These are phyloP conservation scores for Gymnoscopelus braueri DNA, from an alignment of 2,797 vertebrate species.

Conservation along the genomic window DNA sequence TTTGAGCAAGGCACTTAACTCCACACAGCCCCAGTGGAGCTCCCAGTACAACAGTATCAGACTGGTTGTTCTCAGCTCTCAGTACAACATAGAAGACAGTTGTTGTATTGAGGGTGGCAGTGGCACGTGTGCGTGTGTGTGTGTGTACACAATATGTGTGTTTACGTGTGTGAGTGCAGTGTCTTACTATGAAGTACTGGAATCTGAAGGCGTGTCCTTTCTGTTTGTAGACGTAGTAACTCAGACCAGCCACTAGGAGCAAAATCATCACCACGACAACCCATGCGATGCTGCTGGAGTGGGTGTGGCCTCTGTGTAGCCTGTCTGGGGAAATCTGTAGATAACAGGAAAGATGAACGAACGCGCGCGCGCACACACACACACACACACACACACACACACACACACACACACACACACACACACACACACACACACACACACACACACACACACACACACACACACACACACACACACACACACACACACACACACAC, in stretches of 20 bases:
- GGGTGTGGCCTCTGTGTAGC: conserved; percentile 19
- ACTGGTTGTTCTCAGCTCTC: too few species aligned
- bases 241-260: conserved; percentile 62
- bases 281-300: conserved; percentile 53
- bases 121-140: background rate
- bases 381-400: conserved; percentile 4
- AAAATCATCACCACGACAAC: conserved; percentile 70
- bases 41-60: too few species aligned
- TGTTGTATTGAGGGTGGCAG: background rate
- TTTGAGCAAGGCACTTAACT: too few species aligned
- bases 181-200: conserved; percentile 85
- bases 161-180: background rate
- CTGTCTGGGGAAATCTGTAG: conserved; percentile 50
- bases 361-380: background rate
- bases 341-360: background rate
- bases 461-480: background rate
- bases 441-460: background rate
- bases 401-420: background rate
- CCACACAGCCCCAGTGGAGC: too few species aligned
- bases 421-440: background rate
- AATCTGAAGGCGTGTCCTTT: conserved; percentile 84
- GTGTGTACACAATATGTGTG: conserved; percentile 11
- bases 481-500: too few species aligned
- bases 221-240: conserved; percentile 80
- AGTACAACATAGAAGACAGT: too few species aligned